These are phyloP conservation scores for Silurus asotus DNA, from an alignment of 2,113 vertebrate species.

Conservation along the genomic window DNA sequence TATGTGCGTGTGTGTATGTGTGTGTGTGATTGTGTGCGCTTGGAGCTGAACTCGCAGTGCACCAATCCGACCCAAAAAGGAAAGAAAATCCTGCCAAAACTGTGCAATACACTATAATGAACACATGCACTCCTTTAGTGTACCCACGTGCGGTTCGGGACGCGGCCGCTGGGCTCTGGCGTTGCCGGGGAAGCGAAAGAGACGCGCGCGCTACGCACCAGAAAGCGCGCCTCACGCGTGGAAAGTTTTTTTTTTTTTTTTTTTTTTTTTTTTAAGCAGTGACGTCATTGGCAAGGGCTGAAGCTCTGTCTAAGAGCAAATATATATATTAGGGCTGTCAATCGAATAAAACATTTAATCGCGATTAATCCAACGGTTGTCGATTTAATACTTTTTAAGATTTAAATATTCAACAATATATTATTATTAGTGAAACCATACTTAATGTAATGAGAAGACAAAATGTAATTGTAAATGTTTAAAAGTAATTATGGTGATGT, in stretches of 20 bases:
- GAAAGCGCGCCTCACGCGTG: conserved; percentile 54
- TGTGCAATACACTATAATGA: background rate
- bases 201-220: conserved; percentile 70
- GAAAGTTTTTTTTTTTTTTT: background rate
- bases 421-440: no score
- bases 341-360: no score
- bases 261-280: background rate
- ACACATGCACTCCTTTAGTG: background rate
- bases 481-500: no score
- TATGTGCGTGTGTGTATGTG: background rate
- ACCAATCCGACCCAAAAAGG: background rate
- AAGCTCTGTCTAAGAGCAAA: no score
- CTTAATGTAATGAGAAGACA: no score
- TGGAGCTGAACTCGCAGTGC: background rate
- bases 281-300: background rate
- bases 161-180: background rate
- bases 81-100: no score
- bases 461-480: no score
- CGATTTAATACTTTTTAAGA: no score
- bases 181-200: conserved; percentile 76
- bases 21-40: background rate
- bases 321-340: no score
- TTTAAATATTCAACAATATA: no score
- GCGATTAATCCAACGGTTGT: no score
- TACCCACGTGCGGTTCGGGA: background rate